Evolutionary conservation across 1,140 invertebrate species (phyloP).

Genomic region (Drosophila simulans): DNA sequence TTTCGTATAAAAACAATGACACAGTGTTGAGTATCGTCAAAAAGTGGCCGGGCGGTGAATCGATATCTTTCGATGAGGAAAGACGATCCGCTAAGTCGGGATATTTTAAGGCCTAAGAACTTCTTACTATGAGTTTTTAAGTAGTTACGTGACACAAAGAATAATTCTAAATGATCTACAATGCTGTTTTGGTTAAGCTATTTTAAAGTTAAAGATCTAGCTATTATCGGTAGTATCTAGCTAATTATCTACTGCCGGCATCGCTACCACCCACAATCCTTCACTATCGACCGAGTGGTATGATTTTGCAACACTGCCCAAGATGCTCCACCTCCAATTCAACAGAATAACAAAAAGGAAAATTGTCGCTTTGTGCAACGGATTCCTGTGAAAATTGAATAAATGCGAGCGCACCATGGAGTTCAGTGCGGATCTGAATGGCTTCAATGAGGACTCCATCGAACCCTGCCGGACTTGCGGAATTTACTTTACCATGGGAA

Average conservation of each 20-base stretch:
- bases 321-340: neutral
- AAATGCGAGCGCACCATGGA: constrained; percentile 20
- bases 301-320: neutral
- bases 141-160: too few species aligned
- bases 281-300: neutral
- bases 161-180: too few species aligned
- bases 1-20: constrained; percentile 54
- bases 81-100: neutral
- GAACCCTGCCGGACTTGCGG: constrained; percentile 75
- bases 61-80: constrained; percentile 7
- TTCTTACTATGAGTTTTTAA: too few species aligned
- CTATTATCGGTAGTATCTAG: too few species aligned
- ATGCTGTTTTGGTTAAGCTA: too few species aligned
- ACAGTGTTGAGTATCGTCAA: constrained; percentile 2
- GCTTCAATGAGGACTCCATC: constrained; percentile 39
- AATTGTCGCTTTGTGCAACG: neutral
- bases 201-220: too few species aligned
- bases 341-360: constrained; percentile 6
- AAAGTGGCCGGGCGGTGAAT: neutral
- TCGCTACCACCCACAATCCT: neutral
- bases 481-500: constrained; percentile 53
- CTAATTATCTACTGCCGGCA: neutral
- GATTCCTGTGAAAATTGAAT: neutral
- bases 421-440: constrained; percentile 16
- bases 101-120: neutral